Percentiles rank a stretch among this genome's conserved stretches.
phyloP scores from a whole-genome alignment of 92 coral and sea anemone species.

The Parazoanthus swiftii region DNA sequence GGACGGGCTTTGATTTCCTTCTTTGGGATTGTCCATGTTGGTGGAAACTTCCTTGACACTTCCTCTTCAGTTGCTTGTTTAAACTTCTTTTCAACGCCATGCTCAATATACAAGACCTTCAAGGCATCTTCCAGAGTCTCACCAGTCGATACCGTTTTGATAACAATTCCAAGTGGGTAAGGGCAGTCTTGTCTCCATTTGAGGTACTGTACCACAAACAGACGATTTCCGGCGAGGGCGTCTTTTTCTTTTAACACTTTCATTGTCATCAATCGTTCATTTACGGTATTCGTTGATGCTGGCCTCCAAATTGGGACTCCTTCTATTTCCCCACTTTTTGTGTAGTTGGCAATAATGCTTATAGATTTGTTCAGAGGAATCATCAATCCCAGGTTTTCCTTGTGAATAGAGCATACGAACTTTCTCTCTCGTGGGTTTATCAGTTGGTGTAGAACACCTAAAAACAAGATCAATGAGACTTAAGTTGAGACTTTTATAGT shows the following conservation, averaged over 20 bases:
- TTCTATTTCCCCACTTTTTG: conserved; percentile 30
- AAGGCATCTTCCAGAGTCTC: conserved; percentile 45
- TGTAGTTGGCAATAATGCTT: conserved; percentile 44
- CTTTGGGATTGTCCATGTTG: conserved; percentile 39
- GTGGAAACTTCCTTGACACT: conserved; percentile 36
- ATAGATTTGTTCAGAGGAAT: conserved; percentile 60
- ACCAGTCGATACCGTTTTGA: conserved; percentile 56
- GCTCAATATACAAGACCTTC: conserved; percentile 63
- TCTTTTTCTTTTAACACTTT: conserved; percentile 45
- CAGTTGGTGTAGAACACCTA: conserved; percentile 43
- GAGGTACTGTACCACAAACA: conserved; percentile 75
- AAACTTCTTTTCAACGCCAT: conserved; percentile 43
- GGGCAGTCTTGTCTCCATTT: conserved; percentile 68
- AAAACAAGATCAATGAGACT: background rate
- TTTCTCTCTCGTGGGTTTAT: conserved; percentile 54
- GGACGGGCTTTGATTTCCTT: conserved; percentile 41
- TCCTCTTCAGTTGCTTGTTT: conserved; percentile 1
- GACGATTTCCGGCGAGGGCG: conserved; percentile 51
- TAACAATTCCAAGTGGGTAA: conserved; percentile 73
- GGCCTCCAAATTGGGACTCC: conserved; percentile 44
- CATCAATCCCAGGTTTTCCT: conserved; percentile 53
- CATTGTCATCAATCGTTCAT: background rate
- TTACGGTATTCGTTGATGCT: background rate
- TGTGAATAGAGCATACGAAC: conserved; percentile 57
- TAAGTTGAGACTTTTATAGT: too few species aligned